Evolutionary conservation across 1,140 invertebrate genomes (phyloP).

Genomic region (Wasmannia auropunctata): DNA sequence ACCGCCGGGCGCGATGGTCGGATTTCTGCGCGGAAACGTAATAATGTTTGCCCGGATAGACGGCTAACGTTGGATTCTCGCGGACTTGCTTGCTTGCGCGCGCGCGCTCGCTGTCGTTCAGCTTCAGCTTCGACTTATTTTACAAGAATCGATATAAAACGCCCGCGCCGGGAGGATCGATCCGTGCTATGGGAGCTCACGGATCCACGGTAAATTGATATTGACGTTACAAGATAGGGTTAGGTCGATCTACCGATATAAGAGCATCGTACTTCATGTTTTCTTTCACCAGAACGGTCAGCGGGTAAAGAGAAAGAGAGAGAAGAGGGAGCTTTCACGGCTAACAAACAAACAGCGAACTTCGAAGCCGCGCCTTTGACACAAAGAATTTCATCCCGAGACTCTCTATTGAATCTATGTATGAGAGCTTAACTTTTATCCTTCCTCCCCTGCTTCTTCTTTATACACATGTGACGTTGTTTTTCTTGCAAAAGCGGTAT

Average conservation of each 20-base stretch:
- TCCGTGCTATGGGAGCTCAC: constrained; percentile 15
- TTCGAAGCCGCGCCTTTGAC: constrained; percentile 11
- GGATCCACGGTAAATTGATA: constrained; percentile 70
- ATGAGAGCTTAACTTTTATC: constrained; percentile 33
- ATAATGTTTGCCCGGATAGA: constrained; percentile 64
- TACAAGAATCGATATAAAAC: constrained; percentile 71
- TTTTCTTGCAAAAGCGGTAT: not conserved
- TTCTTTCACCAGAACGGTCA: constrained; percentile 20
- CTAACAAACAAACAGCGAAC: constrained; percentile 44
- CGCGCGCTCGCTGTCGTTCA: constrained; percentile 48
- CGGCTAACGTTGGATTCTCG: constrained; percentile 53
- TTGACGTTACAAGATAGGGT: constrained; percentile 61
- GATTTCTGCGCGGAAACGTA: constrained; percentile 66
- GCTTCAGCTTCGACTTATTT: constrained; percentile 68
- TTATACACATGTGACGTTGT: not conserved
- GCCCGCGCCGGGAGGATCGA: constrained; percentile 63
- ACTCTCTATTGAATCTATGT: constrained; percentile 22
- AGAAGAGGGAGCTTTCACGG: not conserved
- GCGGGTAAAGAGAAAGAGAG: not conserved
- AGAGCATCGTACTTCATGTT: constrained; percentile 39
- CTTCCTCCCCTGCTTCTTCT: not conserved
- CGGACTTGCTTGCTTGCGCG: constrained; percentile 37
- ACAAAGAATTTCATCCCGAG: constrained; percentile 22
- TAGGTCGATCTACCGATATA: constrained; percentile 41
- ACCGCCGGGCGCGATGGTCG: constrained; percentile 41